Percentiles rank a stretch among this genome's conserved stretches.
These are phyloP conservation scores for Drosophila tanythrix DNA, from an alignment of 2,888 invertebrate species.

Conservation along the genomic window DNA sequence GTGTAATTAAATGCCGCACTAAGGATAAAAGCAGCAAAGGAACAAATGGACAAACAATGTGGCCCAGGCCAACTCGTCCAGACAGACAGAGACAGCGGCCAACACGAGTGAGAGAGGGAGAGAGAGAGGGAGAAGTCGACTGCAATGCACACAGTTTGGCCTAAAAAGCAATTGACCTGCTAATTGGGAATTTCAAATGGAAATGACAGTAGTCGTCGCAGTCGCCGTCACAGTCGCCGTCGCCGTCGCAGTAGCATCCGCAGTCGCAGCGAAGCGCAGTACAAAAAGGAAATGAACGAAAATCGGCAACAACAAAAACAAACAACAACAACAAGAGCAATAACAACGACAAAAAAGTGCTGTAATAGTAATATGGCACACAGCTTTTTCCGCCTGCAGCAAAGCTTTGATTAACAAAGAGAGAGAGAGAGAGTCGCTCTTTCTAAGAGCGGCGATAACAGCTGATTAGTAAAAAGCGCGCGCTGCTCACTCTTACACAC, in stretches of 20 bases:
- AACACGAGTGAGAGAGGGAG: not conserved
- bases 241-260: conserved; percentile 20
- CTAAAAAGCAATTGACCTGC: conserved; percentile 81
- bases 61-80: conserved; percentile 23
- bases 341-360: conserved; percentile 44
- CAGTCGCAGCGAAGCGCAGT: conserved; percentile 48
- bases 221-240: conserved; percentile 20
- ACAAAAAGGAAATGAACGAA: conserved; percentile 60
- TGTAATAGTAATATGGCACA: conserved; percentile 64
- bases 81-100: conserved; percentile 3
- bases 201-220: conserved; percentile 56
- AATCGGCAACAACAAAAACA: conserved; percentile 38
- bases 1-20: conserved; percentile 60
- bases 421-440: conserved; percentile 8
- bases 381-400: conserved; percentile 60
- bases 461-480: conserved; percentile 71
- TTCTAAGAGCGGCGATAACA: conserved; percentile 54
- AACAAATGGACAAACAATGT: conserved; percentile 28
- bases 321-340: conserved; percentile 8
- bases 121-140: conserved; percentile 43
- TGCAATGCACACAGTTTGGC: conserved; percentile 78
- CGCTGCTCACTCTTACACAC: conserved; percentile 40
- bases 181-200: conserved; percentile 75
- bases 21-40: conserved; percentile 49
- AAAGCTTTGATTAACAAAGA: conserved; percentile 43